Conservation (phyloP, 92 coral and sea anemone species). For the Meandrina meandrites region DNA sequence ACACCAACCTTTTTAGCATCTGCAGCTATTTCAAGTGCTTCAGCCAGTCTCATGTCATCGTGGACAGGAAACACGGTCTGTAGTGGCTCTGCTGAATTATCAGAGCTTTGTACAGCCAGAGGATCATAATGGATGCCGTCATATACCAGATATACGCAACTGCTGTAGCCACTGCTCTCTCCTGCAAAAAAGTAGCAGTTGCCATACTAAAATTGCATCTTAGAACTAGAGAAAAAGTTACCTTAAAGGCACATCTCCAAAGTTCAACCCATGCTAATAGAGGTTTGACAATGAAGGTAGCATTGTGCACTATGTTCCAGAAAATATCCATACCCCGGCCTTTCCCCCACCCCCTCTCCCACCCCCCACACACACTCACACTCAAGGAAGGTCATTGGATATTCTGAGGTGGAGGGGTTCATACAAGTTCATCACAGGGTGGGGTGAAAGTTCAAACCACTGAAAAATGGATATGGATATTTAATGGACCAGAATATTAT, state of each 20-base stretch:
- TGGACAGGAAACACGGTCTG: slow-evolving; percentile 82
- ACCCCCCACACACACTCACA: no score
- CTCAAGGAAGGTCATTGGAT: no score
- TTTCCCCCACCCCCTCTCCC: no score
- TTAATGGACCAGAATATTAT: background rate
- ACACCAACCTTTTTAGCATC: slow-evolving; percentile 79
- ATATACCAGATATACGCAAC: slow-evolving; percentile 83
- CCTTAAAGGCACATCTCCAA: no score
- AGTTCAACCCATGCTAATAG: no score
- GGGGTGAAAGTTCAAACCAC: background rate
- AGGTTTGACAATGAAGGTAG: background rate
- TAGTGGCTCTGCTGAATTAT: slow-evolving; percentile 55
- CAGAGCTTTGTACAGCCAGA: slow-evolving; percentile 69
- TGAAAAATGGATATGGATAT: background rate
- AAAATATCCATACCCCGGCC: no score
- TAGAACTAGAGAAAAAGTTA: no score
- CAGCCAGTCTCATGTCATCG: slow-evolving; percentile 78
- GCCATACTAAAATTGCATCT: background rate
- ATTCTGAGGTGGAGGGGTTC: no score
- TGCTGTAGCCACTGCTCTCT: slow-evolving; percentile 73
- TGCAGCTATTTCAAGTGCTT: slow-evolving; percentile 79
- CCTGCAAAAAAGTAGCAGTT: slow-evolving; percentile 45
- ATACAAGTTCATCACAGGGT: background rate
- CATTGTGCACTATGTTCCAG: background rate
- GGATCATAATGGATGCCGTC: slow-evolving; percentile 99